Evolutionary conservation across 2,797 vertebrate genomes (phyloP), one percentile per base, ranked within the genome.

Genomic region (Microctenopoma stevenorrisi): DNA sequence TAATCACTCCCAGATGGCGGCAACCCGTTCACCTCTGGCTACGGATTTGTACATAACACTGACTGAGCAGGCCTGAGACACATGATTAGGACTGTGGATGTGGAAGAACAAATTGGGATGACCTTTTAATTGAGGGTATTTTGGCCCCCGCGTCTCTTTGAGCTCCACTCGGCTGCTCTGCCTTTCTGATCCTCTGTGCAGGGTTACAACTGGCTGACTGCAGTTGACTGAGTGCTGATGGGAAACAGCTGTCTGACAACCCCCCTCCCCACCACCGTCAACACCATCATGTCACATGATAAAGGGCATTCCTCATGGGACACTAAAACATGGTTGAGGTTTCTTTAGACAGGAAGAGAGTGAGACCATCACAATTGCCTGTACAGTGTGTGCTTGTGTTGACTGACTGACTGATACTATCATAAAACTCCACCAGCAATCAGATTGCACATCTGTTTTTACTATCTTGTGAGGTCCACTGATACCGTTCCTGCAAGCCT

Each of bases 1-100:
- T 94, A 94, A 94, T 92, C 78, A 79, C 78, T 92, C 89, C 90
- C 93, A 94, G 88, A 94, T 94, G 93, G 89, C 44, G 18, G 77
- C 66, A 81, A 85, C 84, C 72, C 87, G 8, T 89, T 84, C 82
- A 89, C 83, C 82, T 82, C 81, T 78, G 82, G 80, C 74, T 57
- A 43, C 16, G 43, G 70, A 83, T 81, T 86, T 86, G 64, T 64
- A 64, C 75, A 48, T 66, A 75, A 78, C 84, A 28, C 68, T 16
- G 59, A 64, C 62, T 73, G 46, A 59, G 68, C n/a, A 7, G 52
- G 68, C 61, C 66, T 1, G 49, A 56, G 70, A 75, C 1, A 67
- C 66, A 77, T 68, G 85, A 90, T 82, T 86, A 88, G 75, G 73
- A 33, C 12, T 5, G 28, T 66, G 79, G 80, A 84, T 75, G 77